Evolutionary conservation across 2,113 vertebrate species (phyloP), one percentile per base, ranked within the genome.

Genomic region (Paracanthobrama guichenoti): DNA sequence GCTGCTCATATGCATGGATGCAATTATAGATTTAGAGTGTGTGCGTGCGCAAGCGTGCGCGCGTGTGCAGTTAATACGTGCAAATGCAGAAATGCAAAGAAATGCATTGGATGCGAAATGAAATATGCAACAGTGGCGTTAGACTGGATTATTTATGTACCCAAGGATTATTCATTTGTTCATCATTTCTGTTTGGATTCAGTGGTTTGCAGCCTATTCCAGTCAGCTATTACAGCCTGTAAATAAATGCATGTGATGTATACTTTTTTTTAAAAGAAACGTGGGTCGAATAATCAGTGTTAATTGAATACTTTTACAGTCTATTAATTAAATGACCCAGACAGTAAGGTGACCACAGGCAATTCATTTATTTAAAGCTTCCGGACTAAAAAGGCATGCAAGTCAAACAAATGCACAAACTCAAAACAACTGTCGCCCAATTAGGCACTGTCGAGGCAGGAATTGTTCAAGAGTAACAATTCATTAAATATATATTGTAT

Each of bases 111-210:
- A 6, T 66, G 60, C 2, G 60, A 67, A 80, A 60, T n/a, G 1
- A 79, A 79, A 66, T 2, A 66, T 64, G 75, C 20, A 31, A 22
- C 12, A 10, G 76, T 60, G n/a, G 62, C 79, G 44, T 81, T 67
- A 39, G 62, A 81, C 42, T 67, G 79, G 79, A 81, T 81, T 67
- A 81, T 81, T 46, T 4, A 31, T 81, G 62, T 50, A 64, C 11
- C 3, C n/a, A 24, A 14, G 62, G 11, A 67, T 69, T 67, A 53
- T 69, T 69, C 28, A 14, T 79, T 79, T 79, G 79, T 69, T 81
- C 60, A 35, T 53, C 60, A 39, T 35, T 66, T 46, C 77, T 28
- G 59, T 18, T 42, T 78, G 35, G 16, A 78, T 39, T 35, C 53
- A n/a, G 20, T n/a, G 50, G 4, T 57, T 77, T 35, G 28, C 24